Percentiles rank a stretch among this genome's conserved stretches.
Conservation (phyloP, 2,888 invertebrate species). For the Euzetes globulus region DNA sequence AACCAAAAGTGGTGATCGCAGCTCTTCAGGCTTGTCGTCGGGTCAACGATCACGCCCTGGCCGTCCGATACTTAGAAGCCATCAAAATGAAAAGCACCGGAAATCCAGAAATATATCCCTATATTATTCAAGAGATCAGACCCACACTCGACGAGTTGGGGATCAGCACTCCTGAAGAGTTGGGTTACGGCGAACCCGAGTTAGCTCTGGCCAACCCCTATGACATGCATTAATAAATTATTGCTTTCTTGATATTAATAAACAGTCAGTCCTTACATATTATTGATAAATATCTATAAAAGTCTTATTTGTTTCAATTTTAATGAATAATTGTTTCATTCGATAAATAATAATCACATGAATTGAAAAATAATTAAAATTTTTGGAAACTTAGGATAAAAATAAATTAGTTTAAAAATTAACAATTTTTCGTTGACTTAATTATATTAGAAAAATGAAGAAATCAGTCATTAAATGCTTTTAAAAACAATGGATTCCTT, state of each 20-base stretch:
- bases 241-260: neutral
- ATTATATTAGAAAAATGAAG: conserved; percentile 1
- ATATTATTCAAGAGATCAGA: conserved; percentile 76
- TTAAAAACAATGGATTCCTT: neutral
- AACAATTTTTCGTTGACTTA: neutral
- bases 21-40: conserved; percentile 83
- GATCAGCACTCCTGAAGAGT: conserved; percentile 83
- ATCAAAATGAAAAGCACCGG: conserved; percentile 76
- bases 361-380: neutral
- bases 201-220: conserved; percentile 57
- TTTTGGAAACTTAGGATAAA: neutral
- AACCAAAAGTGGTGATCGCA: conserved; percentile 77
- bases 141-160: conserved; percentile 91
- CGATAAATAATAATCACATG: too few relatives aligned
- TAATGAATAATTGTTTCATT: too few relatives aligned
- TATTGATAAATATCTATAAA: neutral
- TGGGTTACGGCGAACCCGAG: conserved; percentile 96
- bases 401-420: neutral
- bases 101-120: conserved; percentile 69
- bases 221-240: neutral
- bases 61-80: conserved; percentile 84
- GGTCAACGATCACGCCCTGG: conserved; percentile 86
- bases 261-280: neutral
- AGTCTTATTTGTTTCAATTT: neutral
- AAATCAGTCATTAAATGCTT: neutral